Base-by-base conservation (phyloP, 1,140 invertebrate species). In the Cherax destructor region DNA sequence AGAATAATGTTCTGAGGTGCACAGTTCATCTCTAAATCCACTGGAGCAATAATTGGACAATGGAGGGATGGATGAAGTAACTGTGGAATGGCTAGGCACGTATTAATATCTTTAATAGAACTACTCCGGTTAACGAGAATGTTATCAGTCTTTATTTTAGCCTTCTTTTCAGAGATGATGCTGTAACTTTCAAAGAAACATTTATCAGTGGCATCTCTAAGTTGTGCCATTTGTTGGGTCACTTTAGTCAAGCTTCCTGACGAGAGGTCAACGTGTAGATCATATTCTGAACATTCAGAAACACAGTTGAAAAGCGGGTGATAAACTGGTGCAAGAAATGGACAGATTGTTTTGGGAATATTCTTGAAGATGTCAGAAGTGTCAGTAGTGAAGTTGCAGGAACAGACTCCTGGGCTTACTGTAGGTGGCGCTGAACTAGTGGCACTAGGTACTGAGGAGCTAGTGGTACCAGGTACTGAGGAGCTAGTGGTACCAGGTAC, bases 291-390 rank as follows among this genome's bases (percentile, higher is more conserved):
- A 69, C 89, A 91, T 24, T 59, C 69, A 30, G 16, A 5, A n/a
- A 21, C 47, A 41, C 89, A 91, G 52, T 86, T 49, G 30, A 85
- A 91, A 5, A 86, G 9, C 6, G 61, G 74, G 21, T 91, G 83
- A 52, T 72, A 91, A 49, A 80, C 72, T 69, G 81, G 89, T 50
- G 89, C 89, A 6, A 91, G 61, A n/a, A 91, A 91, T 11, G 74
- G 74, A 30, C 89, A 91, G 24, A 91, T 91, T 16, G 50, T 74
- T 80, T 56, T 78, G 18, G 89, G 83, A 24, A 85, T 56, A 24
- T 80, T 91, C 5, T 11, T 10, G 0, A 76, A 9, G 7, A 56
- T 18, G n/a, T 76, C 3, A 83, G 49, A 83, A n/a, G 2, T 41
- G 24, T 47, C 1, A 16, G 50, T 18, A n/a, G 59, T 74, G 18